Evolutionary conservation across 1,140 invertebrate species (phyloP).

Genomic region (Drosophila watanabei): DNA sequence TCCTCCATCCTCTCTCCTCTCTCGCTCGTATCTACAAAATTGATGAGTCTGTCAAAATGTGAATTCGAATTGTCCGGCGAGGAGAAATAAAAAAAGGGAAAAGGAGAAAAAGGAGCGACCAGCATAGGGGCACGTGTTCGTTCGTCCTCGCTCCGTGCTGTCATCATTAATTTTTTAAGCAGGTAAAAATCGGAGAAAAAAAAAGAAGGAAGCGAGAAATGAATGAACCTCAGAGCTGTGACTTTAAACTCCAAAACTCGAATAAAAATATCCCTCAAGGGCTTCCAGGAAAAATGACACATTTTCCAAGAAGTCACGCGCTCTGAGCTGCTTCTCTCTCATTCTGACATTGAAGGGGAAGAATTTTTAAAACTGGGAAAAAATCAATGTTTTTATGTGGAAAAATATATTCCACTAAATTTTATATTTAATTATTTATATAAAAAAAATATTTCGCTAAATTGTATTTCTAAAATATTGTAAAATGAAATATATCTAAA

Average conservation of each 20-base stretch:
- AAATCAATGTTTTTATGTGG: not conserved
- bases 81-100: conserved; percentile 28
- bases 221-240: conserved; percentile 13
- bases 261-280: conserved; percentile 12
- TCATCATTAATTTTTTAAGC: conserved; percentile 83
- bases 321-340: not conserved
- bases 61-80: conserved; percentile 68
- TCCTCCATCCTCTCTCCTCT: not conserved
- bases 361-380: not conserved
- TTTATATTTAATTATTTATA: no score
- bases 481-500: no score
- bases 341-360: not conserved
- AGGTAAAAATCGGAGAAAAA: conserved; percentile 46
- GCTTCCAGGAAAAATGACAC: conserved; percentile 74
- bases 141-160: conserved; percentile 60
- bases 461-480: no score
- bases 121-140: conserved; percentile 69
- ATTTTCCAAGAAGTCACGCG: conserved; percentile 81
- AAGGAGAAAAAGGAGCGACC: conserved; percentile 8
- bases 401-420: no score
- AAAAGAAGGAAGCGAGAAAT: conserved; percentile 16
- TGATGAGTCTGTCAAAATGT: conserved; percentile 85
- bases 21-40: conserved; percentile 79
- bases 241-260: conserved; percentile 2
- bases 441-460: no score